Evolutionary conservation across 2,797 vertebrate genomes (phyloP), one percentile per base, ranked within the genome.

Genomic region (Muraenolepis orangiensis): DNA sequence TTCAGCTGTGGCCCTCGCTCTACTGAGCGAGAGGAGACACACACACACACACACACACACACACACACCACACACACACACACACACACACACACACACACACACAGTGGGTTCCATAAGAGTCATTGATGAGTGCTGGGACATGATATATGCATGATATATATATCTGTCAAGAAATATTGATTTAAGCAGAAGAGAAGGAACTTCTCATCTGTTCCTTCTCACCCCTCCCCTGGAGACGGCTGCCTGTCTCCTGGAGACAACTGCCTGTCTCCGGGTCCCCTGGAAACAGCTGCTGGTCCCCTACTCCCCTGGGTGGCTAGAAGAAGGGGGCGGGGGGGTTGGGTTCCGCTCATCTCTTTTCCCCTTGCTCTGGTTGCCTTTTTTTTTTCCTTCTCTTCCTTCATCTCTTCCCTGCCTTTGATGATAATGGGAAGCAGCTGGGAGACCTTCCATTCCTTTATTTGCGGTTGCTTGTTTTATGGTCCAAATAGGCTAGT

Each of bases 351-450:
- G 46, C 77, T 85, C 83, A 85, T 86, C 81, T 84, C 78, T 75
- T 82, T 80, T 66, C 85, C 82, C 84, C 82, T 83, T 75, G 77
- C 74, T 80, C 85, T 79, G 66, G 83, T 87, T 91, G 82, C 88
- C 83, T 89, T 82, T 75, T 74, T 77, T n/a, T n/a, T n/a, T 64
- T 64, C 16, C 23, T 26, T 26, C 23, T 26, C 57, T 13, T 64
- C 57, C 81, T 81, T 85, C 77, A 64, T 87, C 83, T 88, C 80
- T 73, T 73, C 82, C 78, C 82, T 11, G 72, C 81, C 85, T 89
- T 87, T 90, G 82, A 88, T 81, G 78, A 73, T 90, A 89, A 92
- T 90, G 70, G 73, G 81, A 91, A 81, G 85, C 90, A 90, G 88
- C 85, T 91, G 90, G 83, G 72, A 66, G 82, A 83, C 75, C 78